Evolutionary conservation across 2,888 invertebrate species (phyloP), one percentile per base, ranked within the genome.

Genomic region (Machimus rusticus): DNA sequence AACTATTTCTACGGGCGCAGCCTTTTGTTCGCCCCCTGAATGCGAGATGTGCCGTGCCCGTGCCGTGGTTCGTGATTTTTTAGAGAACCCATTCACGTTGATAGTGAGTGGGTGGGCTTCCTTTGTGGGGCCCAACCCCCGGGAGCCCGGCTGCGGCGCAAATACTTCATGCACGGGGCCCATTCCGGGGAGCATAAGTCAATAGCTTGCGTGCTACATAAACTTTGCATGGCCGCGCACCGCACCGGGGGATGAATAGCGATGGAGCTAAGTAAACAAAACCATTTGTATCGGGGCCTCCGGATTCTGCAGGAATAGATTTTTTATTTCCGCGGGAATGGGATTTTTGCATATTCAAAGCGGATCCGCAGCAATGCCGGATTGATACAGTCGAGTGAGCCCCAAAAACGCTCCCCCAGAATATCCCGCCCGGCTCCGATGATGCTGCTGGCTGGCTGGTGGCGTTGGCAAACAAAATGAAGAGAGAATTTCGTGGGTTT

Each of bases 171-270:
- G 37, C 28, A 81, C 31, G n/a, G n/a, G 51, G 51, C 51, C 51
- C n/a, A 51, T 16, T 51, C 31, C 43, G 34, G 31, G 81, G 81
- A 55, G 51, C 51, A 81, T 31, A 81, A 81, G 81, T 81, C 81
- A 82, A 57, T 57, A 82, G 82, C 57, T 66, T 37, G 57, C 82
- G 82, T 82, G 82, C 82, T 82, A 37, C 19, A 82, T 66, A 82
- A 57, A 82, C 14, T 57, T 19, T 51, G 19, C 28, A 66, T 19
- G 19, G 14, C 34, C n/a, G 37, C 19, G 34, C 46, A 55, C 16
- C 51, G 12, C 16, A 34, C 51, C n/a, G 5, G 34, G 57, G 23
- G 19, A 37, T 82, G 57, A 57, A 82, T 82, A 16, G 66, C 76
- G 19, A 28, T 34, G 37, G 37, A 34, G 57, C 66, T 76, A 66